Percentiles rank a stretch among this genome's conserved stretches.
Conservation (phyloP, 2,888 invertebrate genomes). For the Pseudeuparius sepicola region DNA sequence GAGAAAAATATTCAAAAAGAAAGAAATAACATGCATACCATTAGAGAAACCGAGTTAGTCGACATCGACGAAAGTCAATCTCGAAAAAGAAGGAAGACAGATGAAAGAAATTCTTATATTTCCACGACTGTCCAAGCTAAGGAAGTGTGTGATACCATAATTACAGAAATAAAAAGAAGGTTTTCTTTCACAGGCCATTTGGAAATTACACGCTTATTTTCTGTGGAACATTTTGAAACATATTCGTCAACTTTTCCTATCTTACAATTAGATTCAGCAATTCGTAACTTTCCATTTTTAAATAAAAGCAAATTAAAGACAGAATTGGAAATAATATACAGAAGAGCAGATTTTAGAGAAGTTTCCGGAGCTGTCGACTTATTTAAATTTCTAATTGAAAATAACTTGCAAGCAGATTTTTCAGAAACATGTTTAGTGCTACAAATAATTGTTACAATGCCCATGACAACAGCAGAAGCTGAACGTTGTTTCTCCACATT, state of each 20-base stretch:
- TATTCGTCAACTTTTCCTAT: constrained; percentile 20
- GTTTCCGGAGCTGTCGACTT: constrained; percentile 15
- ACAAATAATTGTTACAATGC: constrained; percentile 20
- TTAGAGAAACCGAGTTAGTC: constrained; percentile 10
- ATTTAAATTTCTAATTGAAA: constrained; percentile 18
- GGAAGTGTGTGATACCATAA: constrained; percentile 25
- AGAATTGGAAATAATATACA: constrained; percentile 24
- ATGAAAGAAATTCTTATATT: constrained; percentile 6
- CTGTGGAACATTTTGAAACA: constrained; percentile 19
- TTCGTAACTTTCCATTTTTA: constrained; percentile 19
- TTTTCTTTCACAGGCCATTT: constrained; percentile 25
- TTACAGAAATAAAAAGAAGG: constrained; percentile 19
- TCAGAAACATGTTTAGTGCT: constrained; percentile 21
- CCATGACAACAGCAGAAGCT: constrained; percentile 20
- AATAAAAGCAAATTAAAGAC: constrained; percentile 22
- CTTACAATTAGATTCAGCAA: constrained; percentile 16
- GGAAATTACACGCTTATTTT: constrained; percentile 22
- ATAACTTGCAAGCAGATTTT: constrained; percentile 19
- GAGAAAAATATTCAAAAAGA: constrained; percentile 15
- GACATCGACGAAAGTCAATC: constrained; percentile 8
- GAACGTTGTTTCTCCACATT: constrained; percentile 20
- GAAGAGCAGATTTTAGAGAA: constrained; percentile 23
- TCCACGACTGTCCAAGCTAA: constrained; percentile 12
- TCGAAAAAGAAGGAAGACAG: constrained; percentile 9
- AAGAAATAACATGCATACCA: constrained; percentile 13